Evolutionary conservation across 1,140 invertebrate genomes (phyloP), one percentile per base, ranked within the genome.

Genomic region (Lucilia sericata): DNA sequence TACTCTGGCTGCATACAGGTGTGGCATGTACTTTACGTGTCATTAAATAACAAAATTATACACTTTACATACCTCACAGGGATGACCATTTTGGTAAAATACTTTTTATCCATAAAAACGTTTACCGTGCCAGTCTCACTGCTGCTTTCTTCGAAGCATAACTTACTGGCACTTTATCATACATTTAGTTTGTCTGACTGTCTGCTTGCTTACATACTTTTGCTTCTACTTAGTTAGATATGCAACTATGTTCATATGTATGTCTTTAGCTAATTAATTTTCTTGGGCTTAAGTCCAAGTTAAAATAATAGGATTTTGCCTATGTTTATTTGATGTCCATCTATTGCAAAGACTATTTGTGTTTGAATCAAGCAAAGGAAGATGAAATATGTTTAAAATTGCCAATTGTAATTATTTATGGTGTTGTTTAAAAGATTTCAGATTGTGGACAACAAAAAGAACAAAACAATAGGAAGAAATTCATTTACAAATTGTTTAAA

Each of bases 341-440:
- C n/a, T 42, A 47, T 49, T 34, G 75, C n/a, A 49, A 49, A 70
- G 51, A 5, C 5, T 17, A 60, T n/a, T 60, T 60, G 51, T 30
- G 25, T 30, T 30, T 30, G 25, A 30, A 3, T 1, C 13, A 0
- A n/a, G 51, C 17, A 21, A 10, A 25, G 65, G 19, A 21, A 21
- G 55, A 17, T 14, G 55, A n/a, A 78, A 78, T n/a, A 76, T 78
- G 34, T 78, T 78, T 78, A 19, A 78, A 80, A 80, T 49, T 49
- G 19, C 21, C 76, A 21, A 80, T 17, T 25, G 25, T 42, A 80
- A 51, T 80, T 80, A 80, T 80, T 80, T 80, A 80, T 80, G 76
- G 76, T 80, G 47, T 80, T 80, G n/a, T 80, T 80, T 80, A 80
- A 80, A 51, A 80, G 42, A 49, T 80, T 51, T 80, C 47, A 80